phyloP scores from a whole-genome alignment of 1,140 invertebrate genomes.

The Macrobrachium nipponense region DNA sequence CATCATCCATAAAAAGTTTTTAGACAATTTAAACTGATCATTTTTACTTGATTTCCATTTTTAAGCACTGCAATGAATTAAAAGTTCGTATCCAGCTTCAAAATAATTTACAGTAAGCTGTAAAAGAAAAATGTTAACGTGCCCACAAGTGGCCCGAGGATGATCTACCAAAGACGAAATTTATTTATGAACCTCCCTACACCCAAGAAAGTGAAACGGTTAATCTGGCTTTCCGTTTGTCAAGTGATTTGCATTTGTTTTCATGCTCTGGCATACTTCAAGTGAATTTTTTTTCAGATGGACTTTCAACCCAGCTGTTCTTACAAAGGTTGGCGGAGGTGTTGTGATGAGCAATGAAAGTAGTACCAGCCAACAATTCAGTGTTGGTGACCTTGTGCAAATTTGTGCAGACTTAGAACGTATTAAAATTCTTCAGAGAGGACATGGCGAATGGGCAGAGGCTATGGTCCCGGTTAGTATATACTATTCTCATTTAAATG shows the following conservation, averaged over 20 bases:
- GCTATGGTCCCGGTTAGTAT: constrained; percentile 89
- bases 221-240: background rate
- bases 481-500: background rate
- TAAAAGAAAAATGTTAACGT: no score
- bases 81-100: no score
- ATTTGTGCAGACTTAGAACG: constrained; percentile 93
- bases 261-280: no score
- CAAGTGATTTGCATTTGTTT: background rate
- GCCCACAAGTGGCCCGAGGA: no score
- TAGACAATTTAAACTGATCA: no score
- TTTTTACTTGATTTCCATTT: no score
- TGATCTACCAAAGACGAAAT: no score
- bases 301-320: constrained; percentile 96
- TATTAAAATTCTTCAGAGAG: constrained; percentile 91
- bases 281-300: constrained; percentile 74
- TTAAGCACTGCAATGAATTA: no score
- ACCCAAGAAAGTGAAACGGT: background rate
- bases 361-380: constrained; percentile 69
- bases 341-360: constrained; percentile 67
- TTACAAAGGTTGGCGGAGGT: constrained; percentile 85
- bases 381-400: constrained; percentile 94
- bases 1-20: no score
- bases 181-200: no score
- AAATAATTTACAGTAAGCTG: no score
- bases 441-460: constrained; percentile 97